A percentile compares a stretch with the other conserved stretches of the same genome.
These are phyloP conservation scores for Tragelaphus strepsiceros DNA, from an alignment of 2,113 vertebrate genomes.

Conservation along the genomic window DNA sequence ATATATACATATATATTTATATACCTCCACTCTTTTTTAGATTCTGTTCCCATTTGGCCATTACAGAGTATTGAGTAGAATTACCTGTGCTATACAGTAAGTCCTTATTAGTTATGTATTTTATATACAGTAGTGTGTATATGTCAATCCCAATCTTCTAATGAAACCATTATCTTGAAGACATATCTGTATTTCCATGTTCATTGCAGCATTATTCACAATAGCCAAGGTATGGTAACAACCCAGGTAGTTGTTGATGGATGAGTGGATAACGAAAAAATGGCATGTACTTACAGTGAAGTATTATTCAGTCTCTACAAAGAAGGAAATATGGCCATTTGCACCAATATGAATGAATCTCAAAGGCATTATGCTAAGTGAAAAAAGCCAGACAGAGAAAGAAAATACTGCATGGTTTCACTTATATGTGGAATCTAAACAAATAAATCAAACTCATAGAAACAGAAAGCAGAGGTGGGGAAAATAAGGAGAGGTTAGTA, in stretches of 20 bases:
- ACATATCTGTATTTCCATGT: background rate
- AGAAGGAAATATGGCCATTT: background rate
- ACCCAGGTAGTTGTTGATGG: background rate
- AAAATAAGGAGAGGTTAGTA: background rate
- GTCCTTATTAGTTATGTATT: background rate
- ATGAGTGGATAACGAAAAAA: background rate
- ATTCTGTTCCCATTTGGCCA: background rate
- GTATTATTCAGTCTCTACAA: background rate
- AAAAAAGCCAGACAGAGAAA: background rate
- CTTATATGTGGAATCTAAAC: background rate
- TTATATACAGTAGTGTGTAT: background rate
- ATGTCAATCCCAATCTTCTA: background rate
- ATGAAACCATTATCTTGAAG: background rate
- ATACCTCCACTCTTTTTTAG: background rate
- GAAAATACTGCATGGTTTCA: background rate
- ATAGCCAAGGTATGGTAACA: background rate
- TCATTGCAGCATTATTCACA: background rate
- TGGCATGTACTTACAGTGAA: background rate
- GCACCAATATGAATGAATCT: background rate
- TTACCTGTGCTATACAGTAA: background rate
- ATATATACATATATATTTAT: background rate
- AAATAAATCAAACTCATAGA: background rate
- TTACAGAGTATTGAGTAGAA: background rate
- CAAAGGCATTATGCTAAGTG: background rate
- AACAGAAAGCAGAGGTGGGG: background rate